These are phyloP conservation scores for Perccottus glenii DNA, from an alignment of 2,113 vertebrate species.

Conservation along the genomic window DNA sequence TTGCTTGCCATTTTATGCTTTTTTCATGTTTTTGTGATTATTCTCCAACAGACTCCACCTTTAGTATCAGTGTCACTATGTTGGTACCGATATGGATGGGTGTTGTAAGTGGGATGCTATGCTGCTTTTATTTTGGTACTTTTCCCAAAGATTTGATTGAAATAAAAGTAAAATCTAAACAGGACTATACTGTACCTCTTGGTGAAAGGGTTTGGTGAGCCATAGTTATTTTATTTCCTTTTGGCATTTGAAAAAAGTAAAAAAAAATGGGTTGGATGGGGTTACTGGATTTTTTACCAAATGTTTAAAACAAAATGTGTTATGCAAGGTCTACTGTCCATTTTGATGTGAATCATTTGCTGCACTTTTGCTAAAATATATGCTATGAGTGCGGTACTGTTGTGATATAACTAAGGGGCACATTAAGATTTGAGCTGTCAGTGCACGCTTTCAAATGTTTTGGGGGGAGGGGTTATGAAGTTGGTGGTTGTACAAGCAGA, in stretches of 20 bases:
- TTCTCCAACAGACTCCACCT: too few relatives aligned
- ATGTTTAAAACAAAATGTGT: slow-evolving; percentile 55
- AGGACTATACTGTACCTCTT: neutral
- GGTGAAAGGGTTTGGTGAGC: slow-evolving; percentile 2
- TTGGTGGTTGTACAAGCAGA: slow-evolving; percentile 74
- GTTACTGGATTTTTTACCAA: slow-evolving; percentile 21
- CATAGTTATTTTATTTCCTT: slow-evolving; percentile 21
- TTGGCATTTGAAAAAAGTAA: slow-evolving; percentile 35
- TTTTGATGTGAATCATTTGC: slow-evolving; percentile 64
- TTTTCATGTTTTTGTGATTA: too few relatives aligned
- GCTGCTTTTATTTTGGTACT: neutral
- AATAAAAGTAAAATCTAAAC: neutral
- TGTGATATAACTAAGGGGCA: slow-evolving; percentile 66
- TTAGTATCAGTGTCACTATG: too few relatives aligned
- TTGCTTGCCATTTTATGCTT: too few relatives aligned
- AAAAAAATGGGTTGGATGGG: slow-evolving; percentile 1
- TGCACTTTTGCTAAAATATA: slow-evolving; percentile 72
- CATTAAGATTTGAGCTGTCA: slow-evolving; percentile 53
- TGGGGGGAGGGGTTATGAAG: slow-evolving; percentile 46
- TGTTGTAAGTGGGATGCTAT: neutral
- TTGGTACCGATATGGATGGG: neutral
- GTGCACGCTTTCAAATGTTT: slow-evolving; percentile 63
- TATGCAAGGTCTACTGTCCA: slow-evolving; percentile 65
- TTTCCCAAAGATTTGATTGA: neutral
- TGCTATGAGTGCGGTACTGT: slow-evolving; percentile 67